Conservation (phyloP, 2,888 invertebrate genomes). For the Ichneumoninae sp. region DNA sequence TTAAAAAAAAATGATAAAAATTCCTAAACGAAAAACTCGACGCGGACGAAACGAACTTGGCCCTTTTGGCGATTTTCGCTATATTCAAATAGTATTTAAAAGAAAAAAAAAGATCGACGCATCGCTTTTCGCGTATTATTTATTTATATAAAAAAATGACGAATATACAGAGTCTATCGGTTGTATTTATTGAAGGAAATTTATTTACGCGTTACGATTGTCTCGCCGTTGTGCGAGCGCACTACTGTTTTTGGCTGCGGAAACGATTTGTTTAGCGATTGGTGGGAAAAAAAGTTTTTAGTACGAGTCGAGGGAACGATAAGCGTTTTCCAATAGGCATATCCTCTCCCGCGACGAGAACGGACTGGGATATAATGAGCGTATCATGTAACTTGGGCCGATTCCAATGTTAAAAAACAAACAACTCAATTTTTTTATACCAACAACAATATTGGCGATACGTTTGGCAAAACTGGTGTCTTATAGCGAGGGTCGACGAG, state of each 20-base stretch:
- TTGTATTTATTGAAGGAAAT: conserved; percentile 82
- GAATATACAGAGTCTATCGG: conserved; percentile 80
- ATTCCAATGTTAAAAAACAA: conserved; percentile 80
- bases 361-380: conserved; percentile 40
- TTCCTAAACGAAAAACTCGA: background rate
- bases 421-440: conserved; percentile 49
- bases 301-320: conserved; percentile 1
- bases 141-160: conserved; percentile 73
- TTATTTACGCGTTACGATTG: conserved; percentile 78
- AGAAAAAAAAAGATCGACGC: conserved; percentile 61
- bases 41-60: conserved; percentile 16
- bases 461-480: conserved; percentile 42
- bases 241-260: conserved; percentile 52
- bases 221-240: conserved; percentile 59
- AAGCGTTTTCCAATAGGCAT: conserved; percentile 3
- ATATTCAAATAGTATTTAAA: conserved; percentile 46
- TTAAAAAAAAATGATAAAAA: background rate
- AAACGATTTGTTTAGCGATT: conserved; percentile 40
- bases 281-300: conserved; percentile 21
- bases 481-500: conserved; percentile 14
- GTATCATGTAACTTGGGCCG: conserved; percentile 71
- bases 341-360: conserved; percentile 32
- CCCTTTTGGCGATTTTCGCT: conserved; percentile 46
- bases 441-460: conserved; percentile 26
- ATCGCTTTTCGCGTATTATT: conserved; percentile 78